Evolutionary conservation across 1,140 invertebrate genomes (phyloP), one percentile per base, ranked within the genome.

Genomic region (Cepaea nemoralis): DNA sequence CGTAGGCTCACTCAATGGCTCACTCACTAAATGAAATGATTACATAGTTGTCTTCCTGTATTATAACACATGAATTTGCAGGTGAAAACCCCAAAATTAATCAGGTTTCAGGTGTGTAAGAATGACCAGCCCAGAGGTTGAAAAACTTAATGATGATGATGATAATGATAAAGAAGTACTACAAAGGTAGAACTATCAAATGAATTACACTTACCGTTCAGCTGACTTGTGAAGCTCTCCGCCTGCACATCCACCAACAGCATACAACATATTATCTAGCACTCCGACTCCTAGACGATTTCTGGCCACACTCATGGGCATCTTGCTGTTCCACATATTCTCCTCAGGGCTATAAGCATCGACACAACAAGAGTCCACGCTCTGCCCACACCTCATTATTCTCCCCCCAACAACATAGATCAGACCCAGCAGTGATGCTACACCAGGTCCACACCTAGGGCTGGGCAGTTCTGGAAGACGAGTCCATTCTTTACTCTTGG

Each of bases 401-500:
- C 96, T 93, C 0, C 97, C 97, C 31, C 97, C 97, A 59, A 97
- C 95, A 37, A 95, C 96, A 92, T 97, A 98, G 91, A 98, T 95
- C 87, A 95, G 92, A 42, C 95, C 95, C 31, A 93, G 87, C 14
- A 90, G 94, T 84, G 85, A 90, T 87, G 88, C 90, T 22, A 86
- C 87, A 73, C 87, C 96, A 14, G 98, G 92, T 0, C 97, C 97
- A 45, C 96, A 97, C 76, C 96, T 91, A 6, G 96, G 95, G 74
- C 96, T 94, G 2, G 95, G 94, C 14, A 97, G 91, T 85, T 94
- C 94, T 0, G 95, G 93, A 75, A 97, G 92, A 37, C 94, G 93
- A 42, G 94, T 94, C 97, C 97, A 98, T n/a, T 94, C 94, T 87
- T 95, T 94, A 85, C 96, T 95, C 84, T 96, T 94, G 12, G 95